Conservation (phyloP, 1,140 invertebrate genomes). For the Latrodectus geometricus region DNA sequence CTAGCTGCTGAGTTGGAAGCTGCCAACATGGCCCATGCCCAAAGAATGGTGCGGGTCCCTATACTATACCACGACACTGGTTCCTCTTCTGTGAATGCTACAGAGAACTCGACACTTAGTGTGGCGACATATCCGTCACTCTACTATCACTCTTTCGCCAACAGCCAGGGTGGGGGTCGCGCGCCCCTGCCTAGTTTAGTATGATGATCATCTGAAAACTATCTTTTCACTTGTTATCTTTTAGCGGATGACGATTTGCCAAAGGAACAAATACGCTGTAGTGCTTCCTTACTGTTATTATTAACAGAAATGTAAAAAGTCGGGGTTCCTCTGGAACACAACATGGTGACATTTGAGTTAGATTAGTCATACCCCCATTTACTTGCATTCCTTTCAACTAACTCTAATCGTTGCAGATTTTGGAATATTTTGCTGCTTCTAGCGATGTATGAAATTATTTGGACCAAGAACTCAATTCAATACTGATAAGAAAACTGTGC, state of each 20-base stretch:
- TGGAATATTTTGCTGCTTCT: neutral
- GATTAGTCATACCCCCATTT: slow-evolving; percentile 1
- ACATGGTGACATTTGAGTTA: slow-evolving; percentile 26
- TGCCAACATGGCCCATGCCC: slow-evolving; percentile 95
- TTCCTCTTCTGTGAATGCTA: slow-evolving; percentile 91
- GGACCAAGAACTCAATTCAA: neutral
- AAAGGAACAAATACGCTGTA: slow-evolving; percentile 41
- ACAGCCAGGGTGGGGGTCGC: slow-evolving; percentile 12
- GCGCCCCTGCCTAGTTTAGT: slow-evolving; percentile 53
- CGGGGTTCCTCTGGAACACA: slow-evolving; percentile 21
- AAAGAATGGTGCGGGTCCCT: slow-evolving; percentile 91
- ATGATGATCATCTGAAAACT: slow-evolving; percentile 25
- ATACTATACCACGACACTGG: slow-evolving; percentile 94
- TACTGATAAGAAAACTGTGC: neutral
- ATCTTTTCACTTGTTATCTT: neutral
- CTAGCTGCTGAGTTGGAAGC: slow-evolving; percentile 95
- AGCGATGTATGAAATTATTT: neutral
- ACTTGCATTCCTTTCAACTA: neutral
- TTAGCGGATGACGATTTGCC: slow-evolving; percentile 33
- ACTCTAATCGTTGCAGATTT: too few relatives aligned
- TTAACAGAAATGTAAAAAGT: slow-evolving; percentile 20
- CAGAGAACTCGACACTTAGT: slow-evolving; percentile 32
- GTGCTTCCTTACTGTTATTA: slow-evolving; percentile 50
- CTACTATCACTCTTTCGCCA: slow-evolving; percentile 57
- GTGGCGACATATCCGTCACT: slow-evolving; percentile 54